Base-by-base conservation (phyloP, 2,797 vertebrate species). In the Takifugu rubripes region DNA sequence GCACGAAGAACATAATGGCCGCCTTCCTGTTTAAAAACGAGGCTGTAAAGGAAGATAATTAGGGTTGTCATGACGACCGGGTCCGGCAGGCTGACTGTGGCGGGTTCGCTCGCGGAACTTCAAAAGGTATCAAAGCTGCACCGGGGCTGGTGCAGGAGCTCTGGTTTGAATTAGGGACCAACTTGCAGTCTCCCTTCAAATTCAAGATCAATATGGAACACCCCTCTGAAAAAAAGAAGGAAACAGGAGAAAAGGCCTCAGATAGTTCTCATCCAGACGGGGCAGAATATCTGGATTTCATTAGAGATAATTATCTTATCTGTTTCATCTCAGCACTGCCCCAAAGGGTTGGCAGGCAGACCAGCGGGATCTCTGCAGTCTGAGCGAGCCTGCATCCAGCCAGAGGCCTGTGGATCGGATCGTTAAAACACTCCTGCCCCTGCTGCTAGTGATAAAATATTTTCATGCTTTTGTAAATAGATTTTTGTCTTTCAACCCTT, bases 271-370 rank as follows among this genome's bases (percentile, higher is more conserved):
- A 53, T 84, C 75, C 79, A 82, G 78, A 79, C 78, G 55, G 93
- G 91, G 91, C 89, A 70, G 81, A 88, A 91, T 91, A 93, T 96
- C 96, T 99, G 96, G 96, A 92, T 97, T 98, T 95, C 94, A 98
- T 99, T 98, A 98, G 83, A 94, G 90, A 94, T 94, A 98, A 99
- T 98, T 96, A 96, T 99, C 95, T 99, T 99, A 98, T 99, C 96
- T 98, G 94, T 95, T 98, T 98, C 93, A 96, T 98, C 95, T 96
- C 94, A 93, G 84, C 87, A 89, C 92, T 95, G 94, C 94, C 94
- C 95, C 91, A 91, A 40, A 92, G 94, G 94, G 93, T 93, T 95
- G 93, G 94, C 94, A 95, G 92, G 93, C 91, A 87, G 90, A 91
- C 91, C 92, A 91, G 93, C 91, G 92, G 89, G 84, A 92, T 81